These are phyloP conservation scores for Plecturocebus donacophilus DNA, from an alignment of 2,113 vertebrate genomes.

Conservation along the genomic window DNA sequence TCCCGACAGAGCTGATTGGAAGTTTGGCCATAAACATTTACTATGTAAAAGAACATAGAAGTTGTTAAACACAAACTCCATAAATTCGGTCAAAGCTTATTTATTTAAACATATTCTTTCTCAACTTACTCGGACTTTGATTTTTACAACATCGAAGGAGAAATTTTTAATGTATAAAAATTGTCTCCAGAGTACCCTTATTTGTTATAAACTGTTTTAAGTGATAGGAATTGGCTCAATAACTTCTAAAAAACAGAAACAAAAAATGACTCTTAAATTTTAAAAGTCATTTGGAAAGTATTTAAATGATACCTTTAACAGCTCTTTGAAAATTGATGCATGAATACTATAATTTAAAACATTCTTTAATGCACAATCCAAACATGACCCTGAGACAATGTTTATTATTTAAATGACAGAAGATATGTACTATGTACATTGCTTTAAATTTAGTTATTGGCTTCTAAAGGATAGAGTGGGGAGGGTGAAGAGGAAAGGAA, in stretches of 20 bases:
- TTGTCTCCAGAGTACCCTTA: neutral
- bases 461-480: neutral
- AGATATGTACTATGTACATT: neutral
- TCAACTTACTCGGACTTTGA: neutral
- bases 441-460: neutral
- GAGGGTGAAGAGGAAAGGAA: neutral
- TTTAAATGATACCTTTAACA: neutral
- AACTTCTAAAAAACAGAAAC: neutral
- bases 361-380: neutral
- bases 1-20: neutral
- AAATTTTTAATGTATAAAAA: neutral
- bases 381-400: neutral
- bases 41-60: neutral
- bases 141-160: neutral
- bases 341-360: neutral
- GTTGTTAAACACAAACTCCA: neutral
- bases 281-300: neutral
- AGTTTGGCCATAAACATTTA: neutral
- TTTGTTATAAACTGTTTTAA: neutral
- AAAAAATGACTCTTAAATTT: neutral
- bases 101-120: neutral
- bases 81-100: neutral
- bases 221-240: neutral
- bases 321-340: constrained; percentile 14
- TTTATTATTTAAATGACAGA: constrained; percentile 12